Conservation (phyloP, 2,888 invertebrate species). For the Drosophila limbata region DNA sequence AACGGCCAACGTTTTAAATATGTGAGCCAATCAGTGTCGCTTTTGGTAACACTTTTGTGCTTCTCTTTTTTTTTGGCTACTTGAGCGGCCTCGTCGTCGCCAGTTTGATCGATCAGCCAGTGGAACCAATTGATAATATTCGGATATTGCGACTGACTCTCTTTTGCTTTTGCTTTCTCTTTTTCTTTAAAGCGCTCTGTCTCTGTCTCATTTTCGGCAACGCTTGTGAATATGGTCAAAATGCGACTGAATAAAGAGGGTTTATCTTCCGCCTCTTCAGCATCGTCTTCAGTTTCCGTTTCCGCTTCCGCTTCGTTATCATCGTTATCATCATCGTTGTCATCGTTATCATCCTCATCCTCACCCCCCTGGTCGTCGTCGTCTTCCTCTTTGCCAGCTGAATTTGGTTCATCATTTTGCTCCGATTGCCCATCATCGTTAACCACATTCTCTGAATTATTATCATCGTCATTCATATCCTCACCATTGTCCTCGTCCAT, state of each 20-base stretch:
- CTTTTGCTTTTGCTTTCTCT: constrained; percentile 24
- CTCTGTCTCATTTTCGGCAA: constrained; percentile 20
- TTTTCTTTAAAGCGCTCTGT: constrained; percentile 3
- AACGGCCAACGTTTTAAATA: constrained; percentile 84
- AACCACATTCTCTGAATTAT: constrained; percentile 3
- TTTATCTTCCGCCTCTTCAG: constrained; percentile 41
- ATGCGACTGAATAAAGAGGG: constrained; percentile 56
- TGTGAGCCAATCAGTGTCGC: constrained; percentile 69
- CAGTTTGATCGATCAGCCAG: constrained; percentile 64
- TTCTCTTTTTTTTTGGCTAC: constrained; percentile 30
- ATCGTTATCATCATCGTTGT: constrained; percentile 41
- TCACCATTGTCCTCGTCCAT: constrained; percentile 61
- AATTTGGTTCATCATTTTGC: constrained; percentile 6
- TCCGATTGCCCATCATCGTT: constrained; percentile 2
- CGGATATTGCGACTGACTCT: constrained; percentile 46
- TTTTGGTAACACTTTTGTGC: constrained; percentile 28
- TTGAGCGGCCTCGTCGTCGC: constrained; percentile 30
- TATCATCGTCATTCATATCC: constrained; percentile 26
- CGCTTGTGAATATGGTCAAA: constrained; percentile 44
- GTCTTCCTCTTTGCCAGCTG: constrained; percentile 6
- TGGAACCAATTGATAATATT: constrained; percentile 82
- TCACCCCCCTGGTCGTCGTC: constrained; percentile 30
- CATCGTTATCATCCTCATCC: constrained; percentile 1
- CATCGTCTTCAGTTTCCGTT: constrained; percentile 22
- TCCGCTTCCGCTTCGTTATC: constrained; percentile 45